Conservation (phyloP, 2,888 invertebrate species). For the Ophion slaviceki region DNA sequence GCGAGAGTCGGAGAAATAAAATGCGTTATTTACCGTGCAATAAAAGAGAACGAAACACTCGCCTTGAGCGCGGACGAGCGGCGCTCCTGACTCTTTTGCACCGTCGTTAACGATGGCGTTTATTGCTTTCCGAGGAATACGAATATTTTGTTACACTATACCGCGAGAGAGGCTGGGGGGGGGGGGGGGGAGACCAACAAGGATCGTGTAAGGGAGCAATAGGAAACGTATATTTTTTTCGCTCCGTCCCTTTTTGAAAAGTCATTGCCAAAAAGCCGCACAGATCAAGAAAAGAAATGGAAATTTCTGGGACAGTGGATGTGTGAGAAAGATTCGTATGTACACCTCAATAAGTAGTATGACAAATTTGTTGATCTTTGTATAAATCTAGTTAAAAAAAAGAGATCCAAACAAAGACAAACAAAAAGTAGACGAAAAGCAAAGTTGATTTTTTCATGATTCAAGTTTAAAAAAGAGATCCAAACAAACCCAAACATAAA, state of each 20-base stretch:
- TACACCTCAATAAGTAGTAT: no score
- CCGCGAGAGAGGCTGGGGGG: not conserved
- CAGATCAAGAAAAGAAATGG: no score
- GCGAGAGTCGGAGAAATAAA: slow-evolving; percentile 77
- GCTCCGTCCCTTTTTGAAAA: not conserved
- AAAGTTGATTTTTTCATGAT: no score
- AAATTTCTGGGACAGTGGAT: no score
- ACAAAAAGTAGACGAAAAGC: no score
- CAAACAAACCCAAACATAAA: no score
- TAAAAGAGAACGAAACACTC: slow-evolving; percentile 77
- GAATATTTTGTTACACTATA: slow-evolving; percentile 80
- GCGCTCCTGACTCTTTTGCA: slow-evolving; percentile 67
- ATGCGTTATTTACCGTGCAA: slow-evolving; percentile 81
- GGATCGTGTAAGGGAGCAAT: not conserved
- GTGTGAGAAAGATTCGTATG: no score
- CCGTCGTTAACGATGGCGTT: slow-evolving; percentile 82
- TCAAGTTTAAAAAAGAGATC: no score
- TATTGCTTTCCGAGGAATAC: slow-evolving; percentile 79
- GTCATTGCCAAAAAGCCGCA: not conserved
- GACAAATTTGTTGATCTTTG: no score
- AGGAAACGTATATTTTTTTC: slow-evolving; percentile 1
- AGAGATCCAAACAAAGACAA: no score
- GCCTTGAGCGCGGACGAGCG: slow-evolving; percentile 63
- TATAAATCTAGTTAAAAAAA: no score
- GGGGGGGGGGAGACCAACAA: not conserved